Evolutionary conservation across 2,113 vertebrate genomes (phyloP), one percentile per base, ranked within the genome.

Genomic region (Perognathus longimembris): DNA sequence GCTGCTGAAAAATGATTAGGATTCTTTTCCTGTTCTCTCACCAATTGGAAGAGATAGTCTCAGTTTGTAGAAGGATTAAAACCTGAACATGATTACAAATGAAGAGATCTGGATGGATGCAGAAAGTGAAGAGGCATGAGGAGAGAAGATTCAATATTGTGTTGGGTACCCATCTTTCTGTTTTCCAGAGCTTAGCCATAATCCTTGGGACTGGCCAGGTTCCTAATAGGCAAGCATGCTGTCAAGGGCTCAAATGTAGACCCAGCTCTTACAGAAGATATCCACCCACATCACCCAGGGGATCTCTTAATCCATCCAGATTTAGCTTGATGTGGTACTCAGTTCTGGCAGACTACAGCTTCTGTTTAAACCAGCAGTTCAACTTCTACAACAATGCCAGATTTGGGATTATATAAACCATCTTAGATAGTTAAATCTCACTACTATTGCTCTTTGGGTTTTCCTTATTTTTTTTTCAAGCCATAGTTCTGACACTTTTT

Each of bases 321-420:
- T 2, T 22, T 0, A 42, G 40, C 57, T 17, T 36, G 36, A 15
- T 9, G 2, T 18, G 36, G 7, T 2, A 5, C 1, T 0, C 11
- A 59, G 32, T 50, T n/a, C 28, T 38, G 26, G n/a, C 1, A 0
- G 28, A n/a, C 42, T 45, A 54, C 11, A 22, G 5, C 4, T 77
- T 69, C 32, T 12, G 1, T 21, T 57, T 67, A 87, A 61, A 59
- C 30, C 22, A 36, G 59, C 14, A 36, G n/a, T 28, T 20, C 22
- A 21, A 64, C 7, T 14, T 36, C 45, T n/a, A 61, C n/a, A 34
- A n/a, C 17, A 21, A 1, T 24, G 36, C n/a, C 61, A 70, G 61
- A 32, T 5, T 64, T 36, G 36, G 32, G 26, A 30, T 61, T 80
- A 0, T 64, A 45, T 50, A 22, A 85, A 45, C 5, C 11, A 22